A percentile compares a stretch with the other conserved stretches of the same genome.
These are phyloP conservation scores for Alligator mississippiensis DNA, from an alignment of 2,113 vertebrate genomes.

Conservation along the genomic window DNA sequence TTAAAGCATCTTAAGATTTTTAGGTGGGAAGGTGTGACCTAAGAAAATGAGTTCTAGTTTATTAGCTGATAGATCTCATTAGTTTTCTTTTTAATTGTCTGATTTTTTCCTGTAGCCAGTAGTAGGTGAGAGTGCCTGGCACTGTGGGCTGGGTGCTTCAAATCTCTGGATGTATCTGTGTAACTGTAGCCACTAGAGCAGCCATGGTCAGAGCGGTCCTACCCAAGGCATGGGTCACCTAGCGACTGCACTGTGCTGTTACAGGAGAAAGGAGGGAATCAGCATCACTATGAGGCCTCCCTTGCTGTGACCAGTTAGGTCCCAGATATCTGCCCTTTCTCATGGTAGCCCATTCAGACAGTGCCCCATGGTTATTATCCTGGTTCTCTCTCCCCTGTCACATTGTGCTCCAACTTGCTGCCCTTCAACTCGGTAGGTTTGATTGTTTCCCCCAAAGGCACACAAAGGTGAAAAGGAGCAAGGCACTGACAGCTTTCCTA, in stretches of 20 bases:
- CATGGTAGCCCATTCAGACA: neutral
- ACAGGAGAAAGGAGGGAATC: neutral
- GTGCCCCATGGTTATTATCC: neutral
- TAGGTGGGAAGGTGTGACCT: neutral
- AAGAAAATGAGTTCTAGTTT: neutral
- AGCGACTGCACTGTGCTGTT: neutral
- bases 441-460: neutral
- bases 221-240: neutral
- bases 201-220: rapidly evolving
- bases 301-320: neutral
- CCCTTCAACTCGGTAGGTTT: neutral
- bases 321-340: neutral
- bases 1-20: neutral
- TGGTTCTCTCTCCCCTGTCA: neutral
- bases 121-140: neutral
- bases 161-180: neutral
- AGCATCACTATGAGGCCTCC: neutral
- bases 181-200: neutral
- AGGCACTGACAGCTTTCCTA: slow-evolving; percentile 41
- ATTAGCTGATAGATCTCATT: neutral
- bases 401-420: neutral
- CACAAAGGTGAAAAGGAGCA: slow-evolving; percentile 72
- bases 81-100: neutral
- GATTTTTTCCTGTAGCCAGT: neutral
- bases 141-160: neutral